These are phyloP conservation scores for Coracias cyanogaster DNA, from an alignment of 2,797 vertebrate genomes.

Conservation along the genomic window DNA sequence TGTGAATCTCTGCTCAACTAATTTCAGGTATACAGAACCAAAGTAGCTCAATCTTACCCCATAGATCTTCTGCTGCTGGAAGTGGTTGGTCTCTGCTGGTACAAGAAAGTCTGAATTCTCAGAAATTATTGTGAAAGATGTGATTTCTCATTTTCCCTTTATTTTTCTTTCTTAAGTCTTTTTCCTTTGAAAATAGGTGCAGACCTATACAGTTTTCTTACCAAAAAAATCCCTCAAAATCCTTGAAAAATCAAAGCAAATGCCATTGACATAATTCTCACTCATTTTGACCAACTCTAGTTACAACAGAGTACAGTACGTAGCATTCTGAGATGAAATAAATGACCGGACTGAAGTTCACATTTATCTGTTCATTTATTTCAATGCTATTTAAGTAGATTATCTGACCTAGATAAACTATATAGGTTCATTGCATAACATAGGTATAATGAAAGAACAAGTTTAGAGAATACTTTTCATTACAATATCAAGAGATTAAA, in stretches of 20 bases:
- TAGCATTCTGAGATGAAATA: not conserved
- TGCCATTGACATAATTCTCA: not conserved
- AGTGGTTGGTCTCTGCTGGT: not conserved
- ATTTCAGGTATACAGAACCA: not conserved
- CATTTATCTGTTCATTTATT: conserved; percentile 10
- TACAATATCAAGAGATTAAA: not conserved
- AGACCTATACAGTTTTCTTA: not conserved
- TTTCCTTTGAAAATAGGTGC: not conserved
- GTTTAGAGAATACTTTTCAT: conserved; percentile 10
- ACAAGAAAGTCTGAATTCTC: not conserved
- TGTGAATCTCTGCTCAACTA: not conserved
- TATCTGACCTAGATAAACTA: conserved; percentile 9
- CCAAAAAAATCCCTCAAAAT: not conserved
- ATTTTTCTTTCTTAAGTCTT: not conserved
- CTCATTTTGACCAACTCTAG: not conserved
- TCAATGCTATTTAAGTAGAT: not conserved
- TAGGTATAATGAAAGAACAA: not conserved
- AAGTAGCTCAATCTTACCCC: not conserved
- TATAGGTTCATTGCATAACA: not conserved
- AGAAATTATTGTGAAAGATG: not conserved
- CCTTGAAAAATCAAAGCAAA: not conserved
- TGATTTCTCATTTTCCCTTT: not conserved
- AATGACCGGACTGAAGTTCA: not conserved
- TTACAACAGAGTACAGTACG: not conserved
- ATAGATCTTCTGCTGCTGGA: not conserved